Conservation (phyloP, 1,140 invertebrate genomes). For the Potamilus streckersoni region DNA sequence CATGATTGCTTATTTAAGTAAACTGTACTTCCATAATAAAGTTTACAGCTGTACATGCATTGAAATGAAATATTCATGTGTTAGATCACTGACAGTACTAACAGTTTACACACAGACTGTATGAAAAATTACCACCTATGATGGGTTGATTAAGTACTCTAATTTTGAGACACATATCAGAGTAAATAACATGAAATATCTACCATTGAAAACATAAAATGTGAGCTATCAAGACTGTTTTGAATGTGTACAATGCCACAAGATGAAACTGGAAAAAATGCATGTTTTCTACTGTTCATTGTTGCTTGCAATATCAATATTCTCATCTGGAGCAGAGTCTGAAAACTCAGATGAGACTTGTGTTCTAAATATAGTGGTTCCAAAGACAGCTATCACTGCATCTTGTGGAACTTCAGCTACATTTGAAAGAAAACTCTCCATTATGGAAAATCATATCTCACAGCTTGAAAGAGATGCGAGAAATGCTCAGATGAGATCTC, state of each 20-base stretch:
- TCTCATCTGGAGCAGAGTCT: background rate
- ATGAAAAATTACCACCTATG: too few relatives aligned
- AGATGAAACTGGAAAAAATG: background rate
- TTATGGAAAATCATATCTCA: constrained; percentile 22
- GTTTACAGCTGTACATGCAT: too few relatives aligned
- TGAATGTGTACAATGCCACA: background rate
- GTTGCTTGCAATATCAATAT: background rate
- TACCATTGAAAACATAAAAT: too few relatives aligned
- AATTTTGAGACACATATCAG: too few relatives aligned
- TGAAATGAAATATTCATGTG: too few relatives aligned
- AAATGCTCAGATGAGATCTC: constrained; percentile 11
- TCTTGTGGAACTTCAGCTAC: constrained; percentile 35
- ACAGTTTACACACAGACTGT: too few relatives aligned
- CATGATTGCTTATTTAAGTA: too few relatives aligned
- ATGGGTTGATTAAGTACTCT: too few relatives aligned
- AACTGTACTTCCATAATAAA: too few relatives aligned
- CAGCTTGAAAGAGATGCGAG: constrained; percentile 22
- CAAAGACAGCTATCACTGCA: constrained; percentile 55
- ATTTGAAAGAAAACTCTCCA: constrained; percentile 19
- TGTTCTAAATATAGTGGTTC: constrained; percentile 54
- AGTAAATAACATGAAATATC: too few relatives aligned
- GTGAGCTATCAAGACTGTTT: too few relatives aligned
- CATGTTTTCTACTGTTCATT: background rate
- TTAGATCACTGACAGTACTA: too few relatives aligned
- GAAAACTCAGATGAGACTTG: constrained; percentile 40